phyloP scores from a whole-genome alignment of 2,888 invertebrate species.

The Apodemia mormo region DNA sequence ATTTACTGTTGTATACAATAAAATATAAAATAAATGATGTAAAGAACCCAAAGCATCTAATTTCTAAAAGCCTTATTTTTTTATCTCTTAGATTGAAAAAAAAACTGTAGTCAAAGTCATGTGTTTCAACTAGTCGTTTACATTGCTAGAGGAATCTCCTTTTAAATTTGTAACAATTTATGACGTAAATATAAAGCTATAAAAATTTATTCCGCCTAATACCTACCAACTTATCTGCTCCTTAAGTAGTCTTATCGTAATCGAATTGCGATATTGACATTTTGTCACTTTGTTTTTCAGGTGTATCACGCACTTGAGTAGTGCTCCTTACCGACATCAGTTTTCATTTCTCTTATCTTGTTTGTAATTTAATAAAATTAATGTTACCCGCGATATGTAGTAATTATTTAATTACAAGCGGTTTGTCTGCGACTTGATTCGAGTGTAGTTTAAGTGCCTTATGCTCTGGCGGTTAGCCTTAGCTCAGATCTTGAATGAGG shows the following conservation, averaged over 20 bases:
- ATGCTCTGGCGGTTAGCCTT: too few relatives aligned
- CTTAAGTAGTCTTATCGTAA: slow-evolving; percentile 32
- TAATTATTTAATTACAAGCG: neutral
- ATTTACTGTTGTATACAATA: too few relatives aligned
- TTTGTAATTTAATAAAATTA: neutral
- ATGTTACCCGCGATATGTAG: neutral
- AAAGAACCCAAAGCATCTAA: too few relatives aligned
- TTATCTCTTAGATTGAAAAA: too few relatives aligned
- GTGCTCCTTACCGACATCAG: slow-evolving; percentile 34
- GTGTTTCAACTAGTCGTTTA: too few relatives aligned
- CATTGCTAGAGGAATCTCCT: neutral
- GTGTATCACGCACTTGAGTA: slow-evolving; percentile 34
- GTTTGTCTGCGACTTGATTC: neutral
- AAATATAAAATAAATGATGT: too few relatives aligned
- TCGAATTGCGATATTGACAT: slow-evolving; percentile 33
- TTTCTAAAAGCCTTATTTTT: too few relatives aligned
- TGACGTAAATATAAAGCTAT: neutral
- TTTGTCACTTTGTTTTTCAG: slow-evolving; percentile 31
- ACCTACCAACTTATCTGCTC: slow-evolving; percentile 24
- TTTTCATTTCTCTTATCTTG: slow-evolving; percentile 28
- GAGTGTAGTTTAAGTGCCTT: too few relatives aligned
- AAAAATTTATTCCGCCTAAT: neutral
- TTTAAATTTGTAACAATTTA: neutral
- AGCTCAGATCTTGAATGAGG: too few relatives aligned
- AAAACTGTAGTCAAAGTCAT: too few relatives aligned